These are phyloP conservation scores for Drosophila cognata DNA, from an alignment of 2,888 invertebrate species.

Conservation along the genomic window DNA sequence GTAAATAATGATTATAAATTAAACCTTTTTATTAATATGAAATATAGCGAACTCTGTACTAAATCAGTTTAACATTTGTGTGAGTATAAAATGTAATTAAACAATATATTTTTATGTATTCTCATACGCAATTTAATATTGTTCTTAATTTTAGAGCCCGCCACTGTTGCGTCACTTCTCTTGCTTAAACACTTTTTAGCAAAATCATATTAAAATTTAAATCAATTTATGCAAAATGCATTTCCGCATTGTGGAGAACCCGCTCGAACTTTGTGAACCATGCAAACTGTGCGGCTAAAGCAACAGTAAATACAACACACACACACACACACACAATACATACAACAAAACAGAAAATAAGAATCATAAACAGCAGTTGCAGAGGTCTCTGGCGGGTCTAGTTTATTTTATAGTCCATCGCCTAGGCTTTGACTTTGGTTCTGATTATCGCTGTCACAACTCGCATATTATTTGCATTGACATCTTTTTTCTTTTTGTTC, in stretches of 20 bases:
- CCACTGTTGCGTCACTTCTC: neutral
- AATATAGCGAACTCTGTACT: neutral
- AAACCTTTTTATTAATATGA: neutral
- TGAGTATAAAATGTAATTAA: neutral
- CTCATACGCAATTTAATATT: neutral
- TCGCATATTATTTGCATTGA: conserved; percentile 28
- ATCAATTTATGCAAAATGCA: conserved; percentile 37
- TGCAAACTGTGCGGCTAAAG: conserved; percentile 13
- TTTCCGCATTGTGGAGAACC: conserved; percentile 36
- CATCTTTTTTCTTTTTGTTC: conserved; percentile 15
- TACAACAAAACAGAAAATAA: neutral
- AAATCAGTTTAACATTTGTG: neutral
- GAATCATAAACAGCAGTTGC: conserved; percentile 3
- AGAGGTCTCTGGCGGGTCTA: conserved; percentile 19
- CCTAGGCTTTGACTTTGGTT: conserved; percentile 40
- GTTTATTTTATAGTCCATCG: conserved; percentile 11
- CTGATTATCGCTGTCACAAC: conserved; percentile 11
- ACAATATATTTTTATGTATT: neutral
- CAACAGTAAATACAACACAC: neutral
- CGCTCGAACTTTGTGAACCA: conserved; percentile 20
- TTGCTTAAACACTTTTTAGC: neutral
- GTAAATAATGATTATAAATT: too few species aligned
- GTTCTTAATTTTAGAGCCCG: neutral
- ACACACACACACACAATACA: neutral
- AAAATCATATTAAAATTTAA: conserved; percentile 22